A percentile compares a stretch with the other conserved stretches of the same genome.
Conservation (phyloP, 53 echinoderm and acorn worm species). For the Hippasteria phrygiana region DNA sequence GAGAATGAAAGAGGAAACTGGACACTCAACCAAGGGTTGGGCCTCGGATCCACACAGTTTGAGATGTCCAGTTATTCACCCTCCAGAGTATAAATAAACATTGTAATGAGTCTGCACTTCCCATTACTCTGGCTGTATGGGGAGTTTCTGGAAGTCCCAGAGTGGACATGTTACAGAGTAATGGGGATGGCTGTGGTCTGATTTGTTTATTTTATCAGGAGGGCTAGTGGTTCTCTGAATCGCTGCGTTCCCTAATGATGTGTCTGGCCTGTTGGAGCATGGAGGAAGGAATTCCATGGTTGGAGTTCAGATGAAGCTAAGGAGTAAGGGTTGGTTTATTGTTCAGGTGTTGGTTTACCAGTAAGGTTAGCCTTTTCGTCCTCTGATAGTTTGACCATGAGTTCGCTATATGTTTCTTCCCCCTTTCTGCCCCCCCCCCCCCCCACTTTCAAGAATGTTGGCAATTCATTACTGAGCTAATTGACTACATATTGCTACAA, state of each 20-base stretch:
- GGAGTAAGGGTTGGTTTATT: not conserved
- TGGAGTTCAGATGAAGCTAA: not conserved
- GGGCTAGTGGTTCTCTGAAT: slow-evolving; percentile 41
- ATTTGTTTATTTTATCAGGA: slow-evolving; percentile 56
- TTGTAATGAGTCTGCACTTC: slow-evolving; percentile 37
- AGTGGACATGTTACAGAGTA: slow-evolving; percentile 38
- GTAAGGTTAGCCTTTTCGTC: not conserved
- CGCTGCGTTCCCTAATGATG: slow-evolving; percentile 40
- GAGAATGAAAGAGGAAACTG: too few species aligned
- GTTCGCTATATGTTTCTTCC: not conserved
- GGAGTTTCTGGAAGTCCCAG: not conserved
- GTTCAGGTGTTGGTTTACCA: slow-evolving; percentile 7
- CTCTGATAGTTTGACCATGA: not conserved
- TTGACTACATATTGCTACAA: slow-evolving; percentile 2
- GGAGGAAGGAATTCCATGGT: slow-evolving; percentile 5
- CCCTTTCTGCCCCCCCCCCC: too few species aligned
- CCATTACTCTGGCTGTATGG: slow-evolving; percentile 8
- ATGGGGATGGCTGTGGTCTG: slow-evolving; percentile 27
- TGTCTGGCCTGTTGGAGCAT: slow-evolving; percentile 18
- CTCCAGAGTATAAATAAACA: slow-evolving; percentile 56
- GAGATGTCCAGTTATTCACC: slow-evolving; percentile 1
- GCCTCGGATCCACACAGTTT: not conserved
- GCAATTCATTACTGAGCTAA: slow-evolving; percentile 17
- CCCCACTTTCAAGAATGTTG: not conserved
- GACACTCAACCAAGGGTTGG: not conserved